These are phyloP conservation scores for Drosophila willistoni DNA, from an alignment of 1,140 invertebrate genomes.

Conservation along the genomic window DNA sequence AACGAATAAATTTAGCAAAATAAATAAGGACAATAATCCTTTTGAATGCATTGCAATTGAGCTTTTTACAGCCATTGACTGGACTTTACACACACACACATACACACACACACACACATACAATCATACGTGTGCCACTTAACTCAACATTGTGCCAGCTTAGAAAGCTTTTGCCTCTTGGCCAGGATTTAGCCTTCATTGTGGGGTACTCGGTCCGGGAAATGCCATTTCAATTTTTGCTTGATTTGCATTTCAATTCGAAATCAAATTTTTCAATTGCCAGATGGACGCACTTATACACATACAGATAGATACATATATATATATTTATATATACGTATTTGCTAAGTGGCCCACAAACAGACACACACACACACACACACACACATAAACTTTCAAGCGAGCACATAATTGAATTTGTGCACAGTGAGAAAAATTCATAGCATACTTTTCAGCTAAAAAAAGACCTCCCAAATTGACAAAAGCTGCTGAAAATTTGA, in stretches of 20 bases:
- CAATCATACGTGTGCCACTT: slow-evolving; percentile 59
- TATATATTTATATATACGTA: slow-evolving; percentile 22
- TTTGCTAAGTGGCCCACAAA: slow-evolving; percentile 47
- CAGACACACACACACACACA: slow-evolving; percentile 23
- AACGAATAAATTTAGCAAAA: slow-evolving; percentile 82
- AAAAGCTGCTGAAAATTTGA: slow-evolving; percentile 76
- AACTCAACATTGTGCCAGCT: slow-evolving; percentile 61
- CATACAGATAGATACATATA: neutral
- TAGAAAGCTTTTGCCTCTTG: slow-evolving; percentile 47
- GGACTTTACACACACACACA: slow-evolving; percentile 25
- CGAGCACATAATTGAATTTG: slow-evolving; percentile 65
- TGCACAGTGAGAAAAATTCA: slow-evolving; percentile 63
- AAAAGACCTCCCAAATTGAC: slow-evolving; percentile 55
- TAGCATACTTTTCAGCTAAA: slow-evolving; percentile 65
- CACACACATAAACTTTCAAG: slow-evolving; percentile 11
- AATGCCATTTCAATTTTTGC: slow-evolving; percentile 68
- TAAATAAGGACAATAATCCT: slow-evolving; percentile 82
- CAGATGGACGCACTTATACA: slow-evolving; percentile 51
- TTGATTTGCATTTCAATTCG: slow-evolving; percentile 81
- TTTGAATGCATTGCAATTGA: slow-evolving; percentile 81
- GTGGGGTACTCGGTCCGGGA: slow-evolving; percentile 34
- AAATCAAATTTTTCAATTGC: slow-evolving; percentile 81
- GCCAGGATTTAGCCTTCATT: slow-evolving; percentile 40
- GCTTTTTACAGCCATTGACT: slow-evolving; percentile 77
- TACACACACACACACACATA: neutral